A percentile compares a stretch with the other conserved stretches of the same genome.
These are phyloP conservation scores for Trichechus manatus DNA, from an alignment of 2,113 vertebrate species.

Conservation along the genomic window DNA sequence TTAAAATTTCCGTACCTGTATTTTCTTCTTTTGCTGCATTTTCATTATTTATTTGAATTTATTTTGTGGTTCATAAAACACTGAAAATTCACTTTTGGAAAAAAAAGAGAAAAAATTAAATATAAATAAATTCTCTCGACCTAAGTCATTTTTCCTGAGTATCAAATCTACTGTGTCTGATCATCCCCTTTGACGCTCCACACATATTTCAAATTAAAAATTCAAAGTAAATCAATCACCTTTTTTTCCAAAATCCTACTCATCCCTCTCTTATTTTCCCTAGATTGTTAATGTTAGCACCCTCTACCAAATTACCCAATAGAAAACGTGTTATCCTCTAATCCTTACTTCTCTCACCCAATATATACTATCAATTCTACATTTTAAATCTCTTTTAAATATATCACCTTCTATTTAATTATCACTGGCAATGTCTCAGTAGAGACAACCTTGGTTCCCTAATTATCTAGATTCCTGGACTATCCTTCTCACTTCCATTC, in stretches of 20 bases:
- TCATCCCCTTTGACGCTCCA: background rate
- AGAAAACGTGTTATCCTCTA: background rate
- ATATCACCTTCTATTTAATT: background rate
- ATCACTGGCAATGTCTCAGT: background rate
- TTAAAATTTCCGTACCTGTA: background rate
- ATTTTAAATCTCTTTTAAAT: background rate
- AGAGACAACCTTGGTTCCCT: background rate
- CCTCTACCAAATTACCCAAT: background rate
- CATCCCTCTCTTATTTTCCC: background rate
- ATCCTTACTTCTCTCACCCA: background rate
- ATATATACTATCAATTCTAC: background rate
- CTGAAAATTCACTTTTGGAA: background rate
- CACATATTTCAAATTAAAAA: background rate
- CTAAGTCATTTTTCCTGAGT: background rate
- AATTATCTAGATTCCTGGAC: background rate
- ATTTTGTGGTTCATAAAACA: background rate
- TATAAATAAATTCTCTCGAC: background rate
- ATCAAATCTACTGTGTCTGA: background rate
- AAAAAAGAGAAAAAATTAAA: background rate
- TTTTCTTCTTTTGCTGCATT: background rate
- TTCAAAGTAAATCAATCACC: background rate
- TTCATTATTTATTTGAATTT: conserved; percentile 3
- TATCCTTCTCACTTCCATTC: background rate
- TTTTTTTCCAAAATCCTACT: background rate
- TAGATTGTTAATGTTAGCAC: background rate